Conservation (phyloP, 2,888 invertebrate species). For the Anoncus sp. region DNA sequence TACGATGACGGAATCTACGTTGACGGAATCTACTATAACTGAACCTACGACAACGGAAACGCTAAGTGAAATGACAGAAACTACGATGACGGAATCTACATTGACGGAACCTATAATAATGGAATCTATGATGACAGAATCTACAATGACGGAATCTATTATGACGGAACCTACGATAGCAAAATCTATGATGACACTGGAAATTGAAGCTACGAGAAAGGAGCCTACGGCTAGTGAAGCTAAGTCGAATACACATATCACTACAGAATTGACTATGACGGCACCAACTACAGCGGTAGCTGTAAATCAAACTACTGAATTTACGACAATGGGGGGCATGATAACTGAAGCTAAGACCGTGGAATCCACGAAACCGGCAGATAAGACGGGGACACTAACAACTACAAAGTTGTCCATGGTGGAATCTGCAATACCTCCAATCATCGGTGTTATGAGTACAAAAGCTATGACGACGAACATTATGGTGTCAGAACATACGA, state of each 20-base stretch:
- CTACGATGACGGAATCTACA: background rate
- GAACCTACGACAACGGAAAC: background rate
- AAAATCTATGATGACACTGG: constrained; percentile 34
- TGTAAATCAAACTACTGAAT: no score
- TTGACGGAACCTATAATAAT: constrained; percentile 21
- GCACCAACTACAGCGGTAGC: constrained; percentile 8
- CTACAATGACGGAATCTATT: background rate
- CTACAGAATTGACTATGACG: constrained; percentile 25
- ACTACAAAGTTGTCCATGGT: no score
- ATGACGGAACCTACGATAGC: background rate
- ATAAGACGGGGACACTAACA: no score
- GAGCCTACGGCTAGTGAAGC: background rate
- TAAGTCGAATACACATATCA: no score
- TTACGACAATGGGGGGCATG: background rate
- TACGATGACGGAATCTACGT: constrained; percentile 12
- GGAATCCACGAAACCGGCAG: no score
- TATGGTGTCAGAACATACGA: constrained; percentile 25
- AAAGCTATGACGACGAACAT: constrained; percentile 16
- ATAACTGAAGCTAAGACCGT: no score
- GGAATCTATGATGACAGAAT: background rate
- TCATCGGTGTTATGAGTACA: background rate
- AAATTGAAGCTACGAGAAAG: constrained; percentile 47
- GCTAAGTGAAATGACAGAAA: background rate
- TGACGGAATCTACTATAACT: constrained; percentile 21
- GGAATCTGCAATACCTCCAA: background rate